Conservation (phyloP, 30 jellyfish, hydroid and myxozoan species). For the Morbakka virulenta region DNA sequence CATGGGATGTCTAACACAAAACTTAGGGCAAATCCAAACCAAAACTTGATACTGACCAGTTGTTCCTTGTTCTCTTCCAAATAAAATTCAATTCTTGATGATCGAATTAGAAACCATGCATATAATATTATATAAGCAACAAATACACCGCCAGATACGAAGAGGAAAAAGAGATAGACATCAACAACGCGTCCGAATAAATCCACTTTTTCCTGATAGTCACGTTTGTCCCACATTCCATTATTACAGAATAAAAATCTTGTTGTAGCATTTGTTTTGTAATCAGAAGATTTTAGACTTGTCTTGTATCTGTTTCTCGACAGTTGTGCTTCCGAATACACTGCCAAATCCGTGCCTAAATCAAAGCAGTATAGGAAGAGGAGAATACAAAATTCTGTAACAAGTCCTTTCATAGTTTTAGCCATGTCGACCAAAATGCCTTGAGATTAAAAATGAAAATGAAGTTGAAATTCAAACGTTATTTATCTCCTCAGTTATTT, state of each 20-base stretch:
- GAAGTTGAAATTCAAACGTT: no score
- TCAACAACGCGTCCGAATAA: constrained; percentile 77
- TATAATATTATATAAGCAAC: constrained; percentile 61
- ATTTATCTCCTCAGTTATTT: no score
- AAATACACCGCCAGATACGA: constrained; percentile 59
- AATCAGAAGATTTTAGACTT: constrained; percentile 15
- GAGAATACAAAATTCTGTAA: constrained; percentile 58
- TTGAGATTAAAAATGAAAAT: no score
- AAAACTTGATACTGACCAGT: constrained; percentile 76
- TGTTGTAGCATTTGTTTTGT: constrained; percentile 56
- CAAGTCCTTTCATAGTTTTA: constrained; percentile 68
- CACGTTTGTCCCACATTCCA: constrained; percentile 73
- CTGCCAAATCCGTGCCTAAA: constrained; percentile 82
- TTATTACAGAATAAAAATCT: constrained; percentile 64
- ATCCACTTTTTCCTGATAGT: constrained; percentile 72
- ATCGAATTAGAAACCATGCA: constrained; percentile 75
- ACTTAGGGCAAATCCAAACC: constrained; percentile 74
- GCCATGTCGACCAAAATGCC: constrained; percentile 71
- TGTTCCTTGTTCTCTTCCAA: constrained; percentile 70
- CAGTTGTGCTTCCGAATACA: constrained; percentile 69
- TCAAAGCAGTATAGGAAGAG: constrained; percentile 66
- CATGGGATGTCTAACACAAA: constrained; percentile 86
- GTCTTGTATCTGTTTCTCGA: constrained; percentile 66
- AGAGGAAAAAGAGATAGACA: constrained; percentile 73
- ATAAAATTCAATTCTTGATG: constrained; percentile 53